Evolutionary conservation across 2,113 vertebrate genomes (phyloP), one percentile per base, ranked within the genome.

Genomic region (Leucopsar rothschildi): DNA sequence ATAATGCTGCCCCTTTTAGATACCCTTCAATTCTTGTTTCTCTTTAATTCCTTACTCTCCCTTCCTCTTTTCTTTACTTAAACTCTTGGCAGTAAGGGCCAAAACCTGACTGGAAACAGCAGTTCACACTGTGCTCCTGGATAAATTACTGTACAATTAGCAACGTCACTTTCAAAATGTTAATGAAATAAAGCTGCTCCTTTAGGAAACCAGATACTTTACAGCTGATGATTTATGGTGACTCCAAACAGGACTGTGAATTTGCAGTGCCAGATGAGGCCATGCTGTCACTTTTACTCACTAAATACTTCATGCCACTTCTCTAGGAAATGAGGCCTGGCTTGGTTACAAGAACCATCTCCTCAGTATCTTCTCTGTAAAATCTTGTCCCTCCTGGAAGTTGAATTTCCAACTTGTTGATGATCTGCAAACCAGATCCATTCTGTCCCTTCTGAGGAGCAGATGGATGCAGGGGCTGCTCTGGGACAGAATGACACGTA

Each of bases 181-280:
- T 94, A 95, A 96, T 88, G 82, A 88, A 97, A 81, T 66, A 90
- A 96, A 96, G 95, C 88, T 94, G 91, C 44, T 92, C 37, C 70
- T 85, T 69, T 68, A 85, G 85, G 70, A 82, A 92, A 80, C 9
- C 12, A 86, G 50, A 83, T 53, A 15, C 45, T 73, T 77, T 11
- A 45, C 15, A 40, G 42, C 2, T 45, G 55, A 12, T 71, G 79
- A 93, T 88, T 93, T 82, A 73, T 70, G 42, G 56, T 50, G 76
- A 47, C 42, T 94, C 49, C 65, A 40, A 69, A 29, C n/a, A 93
- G 63, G 61, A 33, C 1, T 82, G 37, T 37, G 47, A 77, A 39
- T 63, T 70, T 50, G 53, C 82, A 72, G 61, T 93, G 86, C 76
- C 92, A 96, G 69, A 81, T 70, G 33, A 69, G 68, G 80, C 88